These are phyloP conservation scores for Cotesia congregata DNA, from an alignment of 2,888 invertebrate species.

Conservation along the genomic window DNA sequence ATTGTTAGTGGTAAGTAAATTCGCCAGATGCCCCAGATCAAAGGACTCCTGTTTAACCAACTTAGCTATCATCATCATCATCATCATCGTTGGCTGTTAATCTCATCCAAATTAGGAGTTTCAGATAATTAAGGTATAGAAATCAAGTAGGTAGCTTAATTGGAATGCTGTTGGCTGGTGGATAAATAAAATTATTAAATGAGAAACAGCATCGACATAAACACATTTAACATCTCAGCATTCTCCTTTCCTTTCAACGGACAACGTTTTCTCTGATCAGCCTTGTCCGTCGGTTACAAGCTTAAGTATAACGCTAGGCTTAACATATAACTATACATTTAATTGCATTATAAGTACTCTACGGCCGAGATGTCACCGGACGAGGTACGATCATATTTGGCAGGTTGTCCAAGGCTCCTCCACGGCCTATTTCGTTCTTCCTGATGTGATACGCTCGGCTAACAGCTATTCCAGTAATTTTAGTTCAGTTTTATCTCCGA, in stretches of 20 bases:
- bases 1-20: too few relatives aligned
- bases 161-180: slow-evolving; percentile 62
- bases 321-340: slow-evolving; percentile 3
- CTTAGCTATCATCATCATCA: too few relatives aligned
- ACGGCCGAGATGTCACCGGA: slow-evolving; percentile 17
- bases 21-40: too few relatives aligned
- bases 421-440: slow-evolving; percentile 11
- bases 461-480: slow-evolving; percentile 6
- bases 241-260: slow-evolving; percentile 24
- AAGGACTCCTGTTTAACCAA: too few relatives aligned
- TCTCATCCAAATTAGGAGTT: too few relatives aligned
- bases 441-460: background rate
- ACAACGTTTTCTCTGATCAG: slow-evolving; percentile 30
- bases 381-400: slow-evolving; percentile 34
- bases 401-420: slow-evolving; percentile 23
- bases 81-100: too few relatives aligned
- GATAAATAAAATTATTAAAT: slow-evolving; percentile 64
- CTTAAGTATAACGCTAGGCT: background rate
- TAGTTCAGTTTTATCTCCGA: background rate
- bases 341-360: slow-evolving; percentile 9
- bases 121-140: too few relatives aligned
- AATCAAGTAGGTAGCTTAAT: slow-evolving; percentile 48
- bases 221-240: background rate
- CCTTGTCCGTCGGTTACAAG: slow-evolving; percentile 10
- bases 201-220: slow-evolving; percentile 34